These are phyloP conservation scores for Saccostrea glomerata DNA, from an alignment of 1,140 invertebrate species.

Conservation along the genomic window DNA sequence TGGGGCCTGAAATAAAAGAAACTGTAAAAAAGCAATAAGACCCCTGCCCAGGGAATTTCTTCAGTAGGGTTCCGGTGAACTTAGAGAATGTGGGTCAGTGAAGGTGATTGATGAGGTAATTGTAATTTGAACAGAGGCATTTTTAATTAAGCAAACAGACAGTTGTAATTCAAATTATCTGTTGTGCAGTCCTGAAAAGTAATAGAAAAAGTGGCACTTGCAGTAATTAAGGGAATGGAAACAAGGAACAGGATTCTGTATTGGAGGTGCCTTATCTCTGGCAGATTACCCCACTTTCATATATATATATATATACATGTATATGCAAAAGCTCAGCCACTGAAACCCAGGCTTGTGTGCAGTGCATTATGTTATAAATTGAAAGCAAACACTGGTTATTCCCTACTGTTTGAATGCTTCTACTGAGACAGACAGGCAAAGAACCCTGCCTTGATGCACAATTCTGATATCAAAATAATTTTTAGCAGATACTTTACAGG, in stretches of 20 bases:
- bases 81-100: background rate
- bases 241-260: background rate
- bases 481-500: conserved; percentile 16
- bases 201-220: conserved; percentile 5
- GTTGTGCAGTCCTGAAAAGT: background rate
- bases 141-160: conserved; percentile 32
- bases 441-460: conserved; percentile 17
- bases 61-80: background rate
- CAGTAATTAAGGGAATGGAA: conserved; percentile 1
- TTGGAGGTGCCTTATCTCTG: background rate
- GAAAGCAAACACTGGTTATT: background rate
- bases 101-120: conserved; percentile 24
- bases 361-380: background rate
- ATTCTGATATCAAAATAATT: conserved; percentile 37
- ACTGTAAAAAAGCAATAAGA: background rate
- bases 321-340: background rate
- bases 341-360: background rate
- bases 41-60: conserved; percentile 1
- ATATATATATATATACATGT: background rate
- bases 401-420: conserved; percentile 30
- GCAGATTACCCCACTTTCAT: conserved; percentile 28
- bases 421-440: background rate
- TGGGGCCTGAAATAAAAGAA: background rate
- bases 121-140: conserved; percentile 3
- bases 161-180: conserved; percentile 9